These are phyloP conservation scores for Conopomorpha cramerella DNA, from an alignment of 1,140 invertebrate species.

Conservation along the genomic window DNA sequence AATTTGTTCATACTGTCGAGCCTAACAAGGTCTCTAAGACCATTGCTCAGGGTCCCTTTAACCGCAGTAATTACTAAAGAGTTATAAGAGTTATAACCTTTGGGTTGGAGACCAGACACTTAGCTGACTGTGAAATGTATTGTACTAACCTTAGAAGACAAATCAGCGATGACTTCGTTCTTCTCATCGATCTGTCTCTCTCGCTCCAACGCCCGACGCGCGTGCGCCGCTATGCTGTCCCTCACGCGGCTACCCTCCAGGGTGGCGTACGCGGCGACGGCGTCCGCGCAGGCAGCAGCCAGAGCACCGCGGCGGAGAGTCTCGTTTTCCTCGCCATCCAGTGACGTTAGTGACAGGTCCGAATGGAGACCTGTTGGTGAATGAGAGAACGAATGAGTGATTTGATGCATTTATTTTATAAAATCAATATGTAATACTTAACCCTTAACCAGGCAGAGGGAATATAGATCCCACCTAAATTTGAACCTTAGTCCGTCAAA, in stretches of 20 bases:
- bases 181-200: slow-evolving; percentile 81
- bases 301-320: slow-evolving; percentile 62
- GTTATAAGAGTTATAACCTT: no score
- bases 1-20: background rate
- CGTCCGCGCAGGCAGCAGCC: slow-evolving; percentile 68
- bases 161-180: slow-evolving; percentile 76
- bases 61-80: no score
- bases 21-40: background rate
- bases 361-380: slow-evolving; percentile 61
- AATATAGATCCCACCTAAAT: no score
- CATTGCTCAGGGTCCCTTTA: no score
- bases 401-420: no score
- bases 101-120: no score
- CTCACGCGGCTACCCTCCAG: slow-evolving; percentile 77
- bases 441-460: no score
- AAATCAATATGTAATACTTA: no score
- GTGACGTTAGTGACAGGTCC: slow-evolving; percentile 59
- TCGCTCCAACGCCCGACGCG: slow-evolving; percentile 73
- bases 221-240: slow-evolving; percentile 78
- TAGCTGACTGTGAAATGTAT: no score
- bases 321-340: slow-evolving; percentile 57
- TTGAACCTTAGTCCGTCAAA: no score
- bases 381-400: no score
- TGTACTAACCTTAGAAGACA: slow-evolving; percentile 78
- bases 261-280: slow-evolving; percentile 72